Conservation (phyloP, 1,140 invertebrate genomes). For the Brachionus rubens region DNA sequence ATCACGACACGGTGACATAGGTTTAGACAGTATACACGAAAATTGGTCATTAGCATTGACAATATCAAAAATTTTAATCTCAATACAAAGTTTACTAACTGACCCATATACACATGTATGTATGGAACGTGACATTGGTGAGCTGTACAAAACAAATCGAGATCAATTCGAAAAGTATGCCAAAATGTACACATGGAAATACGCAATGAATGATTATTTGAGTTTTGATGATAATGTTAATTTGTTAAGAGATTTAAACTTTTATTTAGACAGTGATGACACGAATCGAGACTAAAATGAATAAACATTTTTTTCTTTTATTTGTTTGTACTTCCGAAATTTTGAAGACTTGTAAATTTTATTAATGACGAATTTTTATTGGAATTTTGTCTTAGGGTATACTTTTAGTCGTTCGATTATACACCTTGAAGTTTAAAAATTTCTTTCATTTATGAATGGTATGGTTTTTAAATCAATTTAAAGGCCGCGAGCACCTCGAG, state of each 20-base stretch:
- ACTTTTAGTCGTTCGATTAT: no score
- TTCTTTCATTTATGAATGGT: no score
- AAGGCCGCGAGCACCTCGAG: no score
- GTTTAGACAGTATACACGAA: constrained; percentile 82
- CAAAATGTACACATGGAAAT: constrained; percentile 82
- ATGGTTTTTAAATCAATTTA: no score
- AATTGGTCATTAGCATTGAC: constrained; percentile 91
- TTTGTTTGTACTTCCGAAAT: constrained; percentile 5
- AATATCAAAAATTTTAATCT: constrained; percentile 71
- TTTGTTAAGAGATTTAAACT: background rate
- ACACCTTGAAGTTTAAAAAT: no score
- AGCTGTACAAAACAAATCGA: constrained; percentile 73
- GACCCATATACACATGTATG: constrained; percentile 85
- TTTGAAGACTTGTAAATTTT: background rate
- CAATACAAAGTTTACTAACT: constrained; percentile 78
- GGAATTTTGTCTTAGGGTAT: no score
- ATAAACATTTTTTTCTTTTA: background rate
- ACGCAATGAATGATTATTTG: constrained; percentile 77
- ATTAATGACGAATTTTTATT: background rate
- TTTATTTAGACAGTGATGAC: background rate
- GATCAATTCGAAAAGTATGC: constrained; percentile 76
- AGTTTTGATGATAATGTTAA: background rate
- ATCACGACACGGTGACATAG: constrained; percentile 89
- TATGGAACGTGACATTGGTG: constrained; percentile 83
- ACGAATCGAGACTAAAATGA: no score